Percentiles rank a stretch among this genome's conserved stretches.
Conservation (phyloP, 2,113 vertebrate genomes). For the Pterophyllum scalare region DNA sequence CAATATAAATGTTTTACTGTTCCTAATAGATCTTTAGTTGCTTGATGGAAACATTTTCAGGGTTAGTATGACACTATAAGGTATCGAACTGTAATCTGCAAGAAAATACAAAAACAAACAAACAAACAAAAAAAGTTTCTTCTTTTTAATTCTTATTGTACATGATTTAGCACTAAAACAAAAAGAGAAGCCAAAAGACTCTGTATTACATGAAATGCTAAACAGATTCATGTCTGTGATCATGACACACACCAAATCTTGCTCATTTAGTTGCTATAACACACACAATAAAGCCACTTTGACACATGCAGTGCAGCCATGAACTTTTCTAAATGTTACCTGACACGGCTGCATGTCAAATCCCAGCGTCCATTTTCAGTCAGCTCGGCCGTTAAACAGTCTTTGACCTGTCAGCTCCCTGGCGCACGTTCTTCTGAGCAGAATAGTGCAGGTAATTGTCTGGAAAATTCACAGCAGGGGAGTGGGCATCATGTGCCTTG, state of each 20-base stretch:
- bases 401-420: not conserved
- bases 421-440: not conserved
- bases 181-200: conserved; percentile 32
- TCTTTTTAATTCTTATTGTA: not conserved
- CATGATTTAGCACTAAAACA: not conserved
- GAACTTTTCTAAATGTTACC: not conserved
- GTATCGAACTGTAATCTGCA: not conserved
- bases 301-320: not conserved
- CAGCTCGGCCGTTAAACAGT: not conserved
- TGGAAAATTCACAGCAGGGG: not conserved
- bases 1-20: not conserved
- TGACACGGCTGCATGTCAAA: not conserved
- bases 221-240: conserved; percentile 39
- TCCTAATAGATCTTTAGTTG: not conserved
- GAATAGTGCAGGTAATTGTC: not conserved
- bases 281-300: conserved; percentile 9
- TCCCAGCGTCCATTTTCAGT: not conserved
- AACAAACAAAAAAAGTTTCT: not conserved
- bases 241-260: conserved; percentile 29
- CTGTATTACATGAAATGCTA: conserved; percentile 37
- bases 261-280: conserved; percentile 14
- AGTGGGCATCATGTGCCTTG: not conserved
- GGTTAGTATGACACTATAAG: not conserved
- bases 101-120: not conserved
- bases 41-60: not conserved